Conservation (phyloP, 1,140 invertebrate genomes). For the Nautilus pompilius region DNA sequence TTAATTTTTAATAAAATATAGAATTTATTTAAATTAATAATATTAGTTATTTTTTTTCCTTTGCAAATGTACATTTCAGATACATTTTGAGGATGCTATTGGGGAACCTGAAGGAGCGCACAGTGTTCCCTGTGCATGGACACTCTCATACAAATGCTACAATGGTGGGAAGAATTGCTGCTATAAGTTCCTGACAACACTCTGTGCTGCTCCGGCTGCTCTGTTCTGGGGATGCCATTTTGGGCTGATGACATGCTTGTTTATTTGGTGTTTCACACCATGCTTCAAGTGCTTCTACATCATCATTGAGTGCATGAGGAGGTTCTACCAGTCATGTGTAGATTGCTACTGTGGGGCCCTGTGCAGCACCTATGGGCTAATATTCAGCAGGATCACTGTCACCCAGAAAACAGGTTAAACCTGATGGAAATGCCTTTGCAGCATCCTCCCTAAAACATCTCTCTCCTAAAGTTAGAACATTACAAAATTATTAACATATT, state of each 20-base stretch:
- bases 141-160: conserved; percentile 69
- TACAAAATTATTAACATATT: no score
- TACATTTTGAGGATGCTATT: conserved; percentile 70
- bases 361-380: conserved; percentile 63
- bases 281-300: conserved; percentile 53
- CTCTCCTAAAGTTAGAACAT: no score
- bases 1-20: no score
- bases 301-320: conserved; percentile 63
- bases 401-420: no score
- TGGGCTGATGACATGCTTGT: conserved; percentile 68
- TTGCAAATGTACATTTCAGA: no score
- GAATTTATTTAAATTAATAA: no score
- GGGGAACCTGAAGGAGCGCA: conserved; percentile 73
- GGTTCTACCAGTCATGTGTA: conserved; percentile 60
- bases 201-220: conserved; percentile 68
- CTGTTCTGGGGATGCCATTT: conserved; percentile 70
- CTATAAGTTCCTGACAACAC: conserved; percentile 67
- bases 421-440: no score
- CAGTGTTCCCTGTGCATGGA: conserved; percentile 74
- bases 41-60: no score
- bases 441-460: no score
- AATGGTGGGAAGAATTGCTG: conserved; percentile 66
- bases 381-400: conserved; percentile 66
- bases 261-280: conserved; percentile 55
- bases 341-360: conserved; percentile 65